Conservation (phyloP, 64 coral and sea anemone species). For the Porites australiensis region DNA sequence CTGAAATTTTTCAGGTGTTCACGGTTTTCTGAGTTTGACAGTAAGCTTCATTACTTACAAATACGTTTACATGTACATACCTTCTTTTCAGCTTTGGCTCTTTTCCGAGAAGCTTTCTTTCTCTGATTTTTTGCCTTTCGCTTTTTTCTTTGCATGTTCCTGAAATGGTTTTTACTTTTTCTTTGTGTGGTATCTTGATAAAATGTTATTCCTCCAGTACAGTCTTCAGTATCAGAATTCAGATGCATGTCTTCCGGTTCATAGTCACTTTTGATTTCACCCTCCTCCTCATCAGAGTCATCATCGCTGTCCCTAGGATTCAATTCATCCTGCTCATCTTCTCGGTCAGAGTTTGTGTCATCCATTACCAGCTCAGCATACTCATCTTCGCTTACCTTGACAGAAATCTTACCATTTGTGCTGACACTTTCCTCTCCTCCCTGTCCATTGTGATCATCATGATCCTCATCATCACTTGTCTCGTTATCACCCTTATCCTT, state of each 20-base stretch:
- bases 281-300: constrained; percentile 24
- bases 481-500: neutral
- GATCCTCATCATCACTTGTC: neutral
- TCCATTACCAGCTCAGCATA: constrained; percentile 46
- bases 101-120: constrained; percentile 26
- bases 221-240: constrained; percentile 8
- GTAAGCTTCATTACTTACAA: no score
- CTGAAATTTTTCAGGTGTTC: no score
- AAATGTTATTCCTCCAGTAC: constrained; percentile 21
- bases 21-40: no score
- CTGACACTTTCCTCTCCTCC: no score
- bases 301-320: neutral
- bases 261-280: constrained; percentile 21
- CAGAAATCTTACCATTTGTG: neutral
- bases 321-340: constrained; percentile 18
- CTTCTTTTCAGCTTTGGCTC: neutral
- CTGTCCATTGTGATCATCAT: neutral
- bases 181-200: constrained; percentile 22
- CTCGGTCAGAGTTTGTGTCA: neutral
- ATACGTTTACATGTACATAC: neutral
- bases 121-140: constrained; percentile 33
- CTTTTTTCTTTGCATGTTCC: neutral
- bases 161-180: neutral
- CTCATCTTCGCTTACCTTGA: neutral
- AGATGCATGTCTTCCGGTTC: constrained; percentile 41